Conservation (phyloP, 2,888 invertebrate species). For the Stegana nigrithorax region DNA sequence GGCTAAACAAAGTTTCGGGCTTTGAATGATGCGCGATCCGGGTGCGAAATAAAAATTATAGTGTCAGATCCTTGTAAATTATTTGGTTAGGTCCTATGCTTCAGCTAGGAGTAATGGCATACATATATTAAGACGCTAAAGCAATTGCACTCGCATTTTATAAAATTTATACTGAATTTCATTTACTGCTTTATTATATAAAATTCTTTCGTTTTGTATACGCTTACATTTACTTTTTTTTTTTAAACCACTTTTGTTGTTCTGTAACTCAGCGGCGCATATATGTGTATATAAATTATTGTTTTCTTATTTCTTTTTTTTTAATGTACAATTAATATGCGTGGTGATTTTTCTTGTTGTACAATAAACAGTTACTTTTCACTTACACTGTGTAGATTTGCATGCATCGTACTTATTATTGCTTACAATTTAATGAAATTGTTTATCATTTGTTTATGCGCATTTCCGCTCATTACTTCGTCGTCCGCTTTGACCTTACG, state of each 20-base stretch:
- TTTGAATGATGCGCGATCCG: too few relatives aligned
- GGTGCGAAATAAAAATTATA: too few relatives aligned
- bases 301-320: not conserved
- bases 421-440: not conserved
- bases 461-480: slow-evolving; percentile 31
- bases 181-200: slow-evolving; percentile 17
- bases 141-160: too few relatives aligned
- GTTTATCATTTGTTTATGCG: slow-evolving; percentile 19
- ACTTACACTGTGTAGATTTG: not conserved
- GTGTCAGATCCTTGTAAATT: too few relatives aligned
- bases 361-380: not conserved
- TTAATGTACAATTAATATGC: not conserved
- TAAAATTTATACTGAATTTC: slow-evolving; percentile 14
- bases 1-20: too few relatives aligned
- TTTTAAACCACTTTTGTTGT: not conserved
- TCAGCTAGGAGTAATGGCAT: too few relatives aligned
- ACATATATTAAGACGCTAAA: too few relatives aligned
- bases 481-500: slow-evolving; percentile 25
- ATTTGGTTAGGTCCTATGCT: too few relatives aligned
- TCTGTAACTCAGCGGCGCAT: not conserved
- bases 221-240: slow-evolving; percentile 6
- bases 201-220: slow-evolving; percentile 9
- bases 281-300: not conserved
- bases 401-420: not conserved
- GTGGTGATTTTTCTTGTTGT: not conserved